Evolutionary conservation across 2,797 vertebrate species (phyloP).

Genomic region (Platalea minor): DNA sequence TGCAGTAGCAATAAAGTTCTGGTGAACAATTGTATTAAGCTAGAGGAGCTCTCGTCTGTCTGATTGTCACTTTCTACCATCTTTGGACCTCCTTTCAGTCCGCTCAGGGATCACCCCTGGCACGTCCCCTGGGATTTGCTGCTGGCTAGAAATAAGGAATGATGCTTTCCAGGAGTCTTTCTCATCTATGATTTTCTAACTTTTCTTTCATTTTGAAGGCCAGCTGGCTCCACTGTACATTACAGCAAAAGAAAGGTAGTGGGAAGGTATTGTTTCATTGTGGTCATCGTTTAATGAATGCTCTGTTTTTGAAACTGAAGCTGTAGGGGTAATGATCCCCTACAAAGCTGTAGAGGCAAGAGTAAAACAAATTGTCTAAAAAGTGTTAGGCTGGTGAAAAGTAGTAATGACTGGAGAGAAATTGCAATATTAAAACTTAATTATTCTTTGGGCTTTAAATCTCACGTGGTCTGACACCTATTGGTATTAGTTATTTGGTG

Average conservation of each 20-base stretch:
- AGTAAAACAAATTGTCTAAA: neutral
- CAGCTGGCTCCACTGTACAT: neutral
- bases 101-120: neutral
- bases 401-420: neutral
- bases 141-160: neutral
- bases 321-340: neutral
- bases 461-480: neutral
- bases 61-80: neutral
- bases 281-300: neutral
- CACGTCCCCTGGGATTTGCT: neutral
- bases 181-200: neutral
- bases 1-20: neutral
- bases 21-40: neutral
- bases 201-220: neutral
- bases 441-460: conserved; percentile 12
- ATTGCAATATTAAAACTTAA: neutral
- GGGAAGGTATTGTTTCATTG: neutral
- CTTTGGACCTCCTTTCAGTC: neutral
- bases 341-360: neutral
- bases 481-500: neutral
- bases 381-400: neutral
- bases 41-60: neutral
- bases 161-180: neutral
- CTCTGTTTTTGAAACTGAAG: neutral
- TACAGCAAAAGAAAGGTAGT: neutral